These are phyloP conservation scores for Phacellophora camtschatica DNA, from an alignment of 30 jellyfish, hydroid and myxozoan species.

Conservation along the genomic window DNA sequence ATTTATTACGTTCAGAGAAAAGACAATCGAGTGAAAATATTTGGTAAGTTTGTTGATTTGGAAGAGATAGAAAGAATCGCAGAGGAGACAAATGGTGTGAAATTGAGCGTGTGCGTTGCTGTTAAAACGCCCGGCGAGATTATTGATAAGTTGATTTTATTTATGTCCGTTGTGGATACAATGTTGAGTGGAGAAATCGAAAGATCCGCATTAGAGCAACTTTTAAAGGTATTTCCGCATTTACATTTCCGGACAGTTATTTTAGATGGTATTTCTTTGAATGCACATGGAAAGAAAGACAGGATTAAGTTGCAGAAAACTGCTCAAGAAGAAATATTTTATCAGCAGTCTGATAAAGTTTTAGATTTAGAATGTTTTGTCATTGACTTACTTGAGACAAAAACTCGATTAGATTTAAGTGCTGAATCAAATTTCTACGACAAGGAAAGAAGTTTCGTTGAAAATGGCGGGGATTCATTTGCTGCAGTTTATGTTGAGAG, in stretches of 20 bases:
- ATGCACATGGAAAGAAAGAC: slow-evolving; percentile 60
- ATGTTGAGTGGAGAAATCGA: not conserved
- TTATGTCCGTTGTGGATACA: not conserved
- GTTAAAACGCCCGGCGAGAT: not conserved
- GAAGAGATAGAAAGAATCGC: slow-evolving; percentile 31
- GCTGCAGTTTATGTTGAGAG: slow-evolving; percentile 66
- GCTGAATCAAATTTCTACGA: not conserved
- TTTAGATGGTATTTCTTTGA: slow-evolving; percentile 8
- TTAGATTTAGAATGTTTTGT: not conserved
- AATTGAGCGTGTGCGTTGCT: slow-evolving; percentile 8
- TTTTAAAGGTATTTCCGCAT: not conserved
- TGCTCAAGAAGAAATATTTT: not conserved
- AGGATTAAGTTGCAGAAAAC: not conserved
- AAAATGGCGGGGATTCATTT: slow-evolving; percentile 88
- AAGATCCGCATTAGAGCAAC: not conserved
- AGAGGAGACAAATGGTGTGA: slow-evolving; percentile 9
- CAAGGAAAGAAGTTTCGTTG: slow-evolving; percentile 37
- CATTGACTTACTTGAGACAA: not conserved
- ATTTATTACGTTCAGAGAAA: slow-evolving; percentile 66
- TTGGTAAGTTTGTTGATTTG: slow-evolving; percentile 68
- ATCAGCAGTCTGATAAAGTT: not conserved
- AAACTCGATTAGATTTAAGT: not conserved
- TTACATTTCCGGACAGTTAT: not conserved
- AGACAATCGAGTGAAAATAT: slow-evolving; percentile 67
- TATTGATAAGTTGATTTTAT: not conserved